Evolutionary conservation across 1,140 invertebrate species (phyloP), one percentile per base, ranked within the genome.

Genomic region (Aethina tumida): DNA sequence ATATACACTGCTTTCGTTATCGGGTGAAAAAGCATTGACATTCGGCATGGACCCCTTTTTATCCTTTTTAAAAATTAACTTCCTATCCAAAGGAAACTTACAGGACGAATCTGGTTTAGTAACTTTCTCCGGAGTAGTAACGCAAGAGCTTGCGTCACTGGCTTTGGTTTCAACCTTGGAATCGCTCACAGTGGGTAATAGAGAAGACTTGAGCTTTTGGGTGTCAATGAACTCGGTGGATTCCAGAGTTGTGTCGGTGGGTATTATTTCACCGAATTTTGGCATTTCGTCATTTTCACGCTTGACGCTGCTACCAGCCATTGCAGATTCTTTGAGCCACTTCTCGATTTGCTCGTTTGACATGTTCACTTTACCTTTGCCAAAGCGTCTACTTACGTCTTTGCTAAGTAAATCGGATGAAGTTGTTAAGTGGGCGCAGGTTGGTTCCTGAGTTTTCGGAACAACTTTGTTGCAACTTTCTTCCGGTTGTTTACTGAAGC

Each of bases 331-430:
- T 35, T 75, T 74, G 1, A 81, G 50, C 78, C 78, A 81, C 49
- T 79, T 78, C 38, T 79, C 75, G 30, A 80, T 80, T 51, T 80
- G 74, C 49, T 82, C 79, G 8, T 70, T 75, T 0, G 77, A 76
- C 74, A 79, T 78, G 40, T 77, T 79, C 0, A 80, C 73, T 49
- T 77, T 75, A 9, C 73, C 74, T 53, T 79, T 79, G 31, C 74
- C 68, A 44, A 50, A 59, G 22, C 57, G 32, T 29, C 54, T 44
- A 3, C 54, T 49, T 6, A 61, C 40, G 47, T 62, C 58, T 46
- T 60, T 59, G 28, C 47, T 49, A 10, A 54, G 42, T 21, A 62
- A 32, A 43, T 60, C 58, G 3, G 50, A 32, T 13, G 40, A 47
- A 14, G 43, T 35, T 4, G 37, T 28, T 5, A 38, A 16, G 27